Evolutionary conservation across 64 coral and sea anemone species (phyloP).

Genomic region (Montipora efflorescens): DNA sequence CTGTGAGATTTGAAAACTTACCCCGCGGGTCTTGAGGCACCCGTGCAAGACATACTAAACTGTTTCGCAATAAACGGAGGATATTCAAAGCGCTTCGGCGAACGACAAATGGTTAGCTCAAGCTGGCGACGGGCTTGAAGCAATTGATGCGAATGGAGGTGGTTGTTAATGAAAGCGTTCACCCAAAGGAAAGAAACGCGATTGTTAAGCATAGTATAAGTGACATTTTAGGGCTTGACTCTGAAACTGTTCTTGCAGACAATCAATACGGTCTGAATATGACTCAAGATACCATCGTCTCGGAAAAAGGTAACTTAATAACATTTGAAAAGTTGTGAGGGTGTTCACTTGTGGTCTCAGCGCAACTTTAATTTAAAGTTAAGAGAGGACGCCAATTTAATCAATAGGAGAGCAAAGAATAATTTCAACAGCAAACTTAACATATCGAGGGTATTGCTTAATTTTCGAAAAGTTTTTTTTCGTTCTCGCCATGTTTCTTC

Average conservation of each 20-base stretch:
- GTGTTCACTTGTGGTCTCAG: neutral
- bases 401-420: neutral
- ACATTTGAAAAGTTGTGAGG: neutral
- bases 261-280: slow-evolving; percentile 1
- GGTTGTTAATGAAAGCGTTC: neutral
- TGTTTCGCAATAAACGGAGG: slow-evolving; percentile 8
- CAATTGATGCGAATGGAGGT: neutral
- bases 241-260: neutral
- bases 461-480: neutral
- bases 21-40: slow-evolving; percentile 39
- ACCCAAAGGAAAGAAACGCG: slow-evolving; percentile 41
- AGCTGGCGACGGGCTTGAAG: slow-evolving; percentile 6
- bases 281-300: neutral
- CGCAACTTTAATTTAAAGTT: neutral
- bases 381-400: neutral
- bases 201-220: slow-evolving; percentile 73
- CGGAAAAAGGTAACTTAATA: slow-evolving; percentile 29
- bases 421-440: slow-evolving; percentile 15
- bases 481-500: neutral
- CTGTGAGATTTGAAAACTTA: slow-evolving; percentile 42
- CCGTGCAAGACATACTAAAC: slow-evolving; percentile 24
- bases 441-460: neutral
- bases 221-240: slow-evolving; percentile 76
- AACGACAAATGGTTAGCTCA: neutral
- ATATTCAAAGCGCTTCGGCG: neutral